Evolutionary conservation across 2,797 vertebrate genomes (phyloP).

Genomic region (Graptemys geographica): DNA sequence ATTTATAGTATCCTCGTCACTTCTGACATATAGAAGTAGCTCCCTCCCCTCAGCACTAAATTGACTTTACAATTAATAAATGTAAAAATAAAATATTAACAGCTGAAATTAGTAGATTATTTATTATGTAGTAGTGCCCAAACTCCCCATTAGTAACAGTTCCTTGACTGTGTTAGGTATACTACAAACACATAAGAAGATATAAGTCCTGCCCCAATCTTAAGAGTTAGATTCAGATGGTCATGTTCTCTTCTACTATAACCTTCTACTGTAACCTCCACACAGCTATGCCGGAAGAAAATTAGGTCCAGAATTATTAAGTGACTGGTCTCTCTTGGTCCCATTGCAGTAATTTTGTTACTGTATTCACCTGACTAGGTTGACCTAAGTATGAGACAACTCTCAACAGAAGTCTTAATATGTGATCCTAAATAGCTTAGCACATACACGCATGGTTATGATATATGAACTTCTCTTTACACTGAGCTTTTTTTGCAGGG

Average conservation of each 20-base stretch:
- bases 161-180: background rate
- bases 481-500: background rate
- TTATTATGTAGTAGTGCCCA: background rate
- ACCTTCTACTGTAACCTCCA: background rate
- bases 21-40: background rate
- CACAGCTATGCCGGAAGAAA: background rate
- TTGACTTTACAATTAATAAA: background rate
- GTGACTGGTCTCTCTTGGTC: background rate
- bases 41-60: background rate
- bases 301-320: background rate
- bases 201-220: background rate
- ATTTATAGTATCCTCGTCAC: background rate
- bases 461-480: background rate
- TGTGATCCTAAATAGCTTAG: background rate
- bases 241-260: background rate
- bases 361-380: background rate
- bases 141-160: background rate
- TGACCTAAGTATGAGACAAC: background rate
- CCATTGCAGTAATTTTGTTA: background rate
- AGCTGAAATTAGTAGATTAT: background rate
- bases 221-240: background rate
- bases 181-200: background rate
- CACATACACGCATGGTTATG: background rate
- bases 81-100: background rate
- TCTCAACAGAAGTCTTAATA: background rate